phyloP scores from a whole-genome alignment of 1,140 invertebrate genomes.

The Steinernema feltiae region DNA sequence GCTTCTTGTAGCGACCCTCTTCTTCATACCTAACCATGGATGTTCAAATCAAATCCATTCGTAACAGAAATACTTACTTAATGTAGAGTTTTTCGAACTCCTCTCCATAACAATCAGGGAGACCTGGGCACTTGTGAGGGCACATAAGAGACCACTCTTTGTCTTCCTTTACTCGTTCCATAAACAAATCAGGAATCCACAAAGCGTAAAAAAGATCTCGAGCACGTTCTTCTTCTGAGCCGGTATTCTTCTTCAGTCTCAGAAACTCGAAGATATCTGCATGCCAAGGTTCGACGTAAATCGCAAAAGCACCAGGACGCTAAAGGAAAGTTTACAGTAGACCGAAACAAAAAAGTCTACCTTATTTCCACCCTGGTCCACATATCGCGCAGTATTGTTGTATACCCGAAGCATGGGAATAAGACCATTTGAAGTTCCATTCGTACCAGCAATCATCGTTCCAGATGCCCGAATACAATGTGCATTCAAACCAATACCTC shows the following conservation, averaged over 20 bases:
- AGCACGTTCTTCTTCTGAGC: conserved; percentile 83
- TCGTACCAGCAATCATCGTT: conserved; percentile 84
- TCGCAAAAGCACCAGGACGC: conserved; percentile 94
- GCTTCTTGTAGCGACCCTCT: conserved; percentile 70
- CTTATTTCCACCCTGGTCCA: conserved; percentile 97
- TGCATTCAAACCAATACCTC: conserved; percentile 91
- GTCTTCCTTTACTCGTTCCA: conserved; percentile 85
- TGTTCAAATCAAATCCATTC: not conserved
- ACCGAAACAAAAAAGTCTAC: conserved; percentile 47
- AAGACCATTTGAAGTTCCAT: conserved; percentile 90
- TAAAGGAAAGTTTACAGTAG: conserved; percentile 45
- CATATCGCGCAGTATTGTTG: conserved; percentile 91
- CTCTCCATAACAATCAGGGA: conserved; percentile 85
- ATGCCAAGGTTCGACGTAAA: conserved; percentile 99
- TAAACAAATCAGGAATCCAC: conserved; percentile 98
- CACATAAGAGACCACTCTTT: conserved; percentile 92
- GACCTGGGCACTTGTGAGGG: conserved; percentile 81
- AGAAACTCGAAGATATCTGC: conserved; percentile 92
- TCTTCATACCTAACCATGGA: conserved; percentile 71
- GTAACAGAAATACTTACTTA: conserved; percentile 61
- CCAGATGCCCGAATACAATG: conserved; percentile 90
- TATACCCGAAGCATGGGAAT: conserved; percentile 93
- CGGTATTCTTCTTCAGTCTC: conserved; percentile 86
- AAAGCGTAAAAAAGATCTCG: conserved; percentile 94
- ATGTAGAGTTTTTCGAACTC: conserved; percentile 84